A percentile compares a stretch with the other conserved stretches of the same genome.
Evolutionary conservation across 2,888 invertebrate genomes (phyloP).

Genomic region (Sympetrum striolatum): DNA sequence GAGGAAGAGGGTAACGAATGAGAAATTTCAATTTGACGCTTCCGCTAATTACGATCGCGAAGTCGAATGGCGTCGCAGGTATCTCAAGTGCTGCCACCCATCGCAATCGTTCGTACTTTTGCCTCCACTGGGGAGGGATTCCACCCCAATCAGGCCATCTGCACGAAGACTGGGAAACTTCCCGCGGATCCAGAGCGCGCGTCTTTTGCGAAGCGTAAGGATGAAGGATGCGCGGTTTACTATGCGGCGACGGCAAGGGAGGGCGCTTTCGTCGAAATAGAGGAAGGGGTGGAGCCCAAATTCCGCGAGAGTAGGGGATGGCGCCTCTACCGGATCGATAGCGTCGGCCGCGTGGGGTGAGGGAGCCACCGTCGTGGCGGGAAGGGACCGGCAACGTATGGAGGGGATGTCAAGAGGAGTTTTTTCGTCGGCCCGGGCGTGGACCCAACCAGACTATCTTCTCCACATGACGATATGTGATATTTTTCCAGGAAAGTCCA

Average conservation of each 20-base stretch:
- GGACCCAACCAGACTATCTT: conserved; percentile 34
- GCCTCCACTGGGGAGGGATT: not conserved
- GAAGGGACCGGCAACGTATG: conserved; percentile 5
- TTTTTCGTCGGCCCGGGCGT: conserved; percentile 40
- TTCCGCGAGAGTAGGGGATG: not conserved
- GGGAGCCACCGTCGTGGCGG: conserved; percentile 34
- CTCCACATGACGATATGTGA: not conserved
- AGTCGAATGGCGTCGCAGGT: not conserved
- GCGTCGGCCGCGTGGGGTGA: conserved; percentile 17
- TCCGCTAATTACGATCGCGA: too few species aligned
- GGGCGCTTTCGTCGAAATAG: not conserved
- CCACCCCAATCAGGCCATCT: not conserved
- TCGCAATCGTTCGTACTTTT: not conserved
- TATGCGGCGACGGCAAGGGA: not conserved
- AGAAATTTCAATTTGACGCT: too few species aligned
- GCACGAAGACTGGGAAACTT: not conserved
- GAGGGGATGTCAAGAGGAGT: not conserved
- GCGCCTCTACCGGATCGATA: conserved; percentile 23
- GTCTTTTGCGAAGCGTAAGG: not conserved
- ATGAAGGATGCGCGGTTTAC: not conserved
- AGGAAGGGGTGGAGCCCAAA: not conserved
- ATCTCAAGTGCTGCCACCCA: not conserved
- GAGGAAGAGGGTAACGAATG: too few species aligned
- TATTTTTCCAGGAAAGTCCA: not conserved
- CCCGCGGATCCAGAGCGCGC: not conserved